These are phyloP conservation scores for Drosophila funebris DNA, from an alignment of 1,140 invertebrate genomes.

Conservation along the genomic window DNA sequence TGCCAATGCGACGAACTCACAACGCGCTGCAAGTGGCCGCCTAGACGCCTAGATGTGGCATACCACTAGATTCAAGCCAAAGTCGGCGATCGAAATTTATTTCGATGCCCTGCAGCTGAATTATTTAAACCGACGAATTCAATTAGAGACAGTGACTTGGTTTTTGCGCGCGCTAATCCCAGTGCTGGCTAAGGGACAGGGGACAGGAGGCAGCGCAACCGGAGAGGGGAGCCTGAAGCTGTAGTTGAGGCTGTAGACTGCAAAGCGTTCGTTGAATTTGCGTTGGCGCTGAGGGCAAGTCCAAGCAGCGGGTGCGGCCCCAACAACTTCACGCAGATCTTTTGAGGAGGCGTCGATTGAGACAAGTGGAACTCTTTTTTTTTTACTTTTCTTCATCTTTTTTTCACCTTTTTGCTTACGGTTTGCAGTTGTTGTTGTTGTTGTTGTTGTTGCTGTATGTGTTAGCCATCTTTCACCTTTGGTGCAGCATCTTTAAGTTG, in stretches of 20 bases:
- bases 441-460: neutral
- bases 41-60: constrained; percentile 41
- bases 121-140: constrained; percentile 84
- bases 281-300: constrained; percentile 79
- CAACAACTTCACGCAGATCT: constrained; percentile 58
- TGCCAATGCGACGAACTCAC: constrained; percentile 19
- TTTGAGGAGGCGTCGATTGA: constrained; percentile 61
- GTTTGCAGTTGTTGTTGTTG: too few relatives aligned
- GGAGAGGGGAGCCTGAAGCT: neutral
- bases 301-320: constrained; percentile 67
- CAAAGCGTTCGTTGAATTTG: constrained; percentile 59
- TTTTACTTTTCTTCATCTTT: constrained; percentile 25
- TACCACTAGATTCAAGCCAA: constrained; percentile 48
- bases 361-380: constrained; percentile 68
- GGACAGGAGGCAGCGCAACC: neutral
- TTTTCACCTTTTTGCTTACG: neutral
- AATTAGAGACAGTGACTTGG: constrained; percentile 83
- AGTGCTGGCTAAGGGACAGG: neutral
- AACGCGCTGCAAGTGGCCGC: constrained; percentile 49
- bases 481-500: neutral
- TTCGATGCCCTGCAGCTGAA: constrained; percentile 82
- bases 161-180: constrained; percentile 74
- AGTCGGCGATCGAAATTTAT: constrained; percentile 63
- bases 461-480: constrained; percentile 34
- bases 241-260: neutral